Base-by-base conservation (phyloP, 2,113 vertebrate genomes). In the Oryzias woworae region DNA sequence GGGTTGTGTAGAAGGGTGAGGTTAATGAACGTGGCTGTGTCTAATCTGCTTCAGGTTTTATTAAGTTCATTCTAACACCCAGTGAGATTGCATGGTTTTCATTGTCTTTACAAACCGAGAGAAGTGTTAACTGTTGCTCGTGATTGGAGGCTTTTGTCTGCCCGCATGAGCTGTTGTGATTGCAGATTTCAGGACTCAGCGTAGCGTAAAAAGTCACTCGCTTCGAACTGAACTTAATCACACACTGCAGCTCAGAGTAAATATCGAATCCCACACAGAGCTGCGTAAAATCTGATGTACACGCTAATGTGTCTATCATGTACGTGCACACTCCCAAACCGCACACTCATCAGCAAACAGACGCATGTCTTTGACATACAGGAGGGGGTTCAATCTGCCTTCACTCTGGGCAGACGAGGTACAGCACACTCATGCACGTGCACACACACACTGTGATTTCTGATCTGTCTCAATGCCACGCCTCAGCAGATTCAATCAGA, bases 401-500 rank as follows among this genome's bases (percentile, higher is more conserved):
- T 69, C 66, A 78, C 60, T 85, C 83, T 41, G 58, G 69, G 70
- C 76, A 73, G 64, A 73, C 20, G 46, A 22, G 66, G 41, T 56
- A 47, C 24, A n/a, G 43, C 53, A 43, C 62, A 50, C 51, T 28
- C 60, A 76, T 54, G 28, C 55, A 45, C 42, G 44, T 31, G 20
- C 42, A 49, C 63, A 12, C 5, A 14, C 50, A 52, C 69, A 77
- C 43, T 68, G 74, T 65, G 54, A 69, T 87, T 78, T 87, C 81
- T 86, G 87, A 89, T 88, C 86, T 82, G 81, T 89, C 85, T 89
- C 88, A 87, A 90, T 90, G 88, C 87, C 83, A 91, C 73, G 89
- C 90, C 89, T 91, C 88, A 90, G 81, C 84, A 88, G 81, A 90
- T 89, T 89, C 87, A 91, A 91, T 91, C 90, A 90, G 83, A 81